Conservation (phyloP, 2,888 invertebrate species). For the Temnothorax unifasciatus region DNA sequence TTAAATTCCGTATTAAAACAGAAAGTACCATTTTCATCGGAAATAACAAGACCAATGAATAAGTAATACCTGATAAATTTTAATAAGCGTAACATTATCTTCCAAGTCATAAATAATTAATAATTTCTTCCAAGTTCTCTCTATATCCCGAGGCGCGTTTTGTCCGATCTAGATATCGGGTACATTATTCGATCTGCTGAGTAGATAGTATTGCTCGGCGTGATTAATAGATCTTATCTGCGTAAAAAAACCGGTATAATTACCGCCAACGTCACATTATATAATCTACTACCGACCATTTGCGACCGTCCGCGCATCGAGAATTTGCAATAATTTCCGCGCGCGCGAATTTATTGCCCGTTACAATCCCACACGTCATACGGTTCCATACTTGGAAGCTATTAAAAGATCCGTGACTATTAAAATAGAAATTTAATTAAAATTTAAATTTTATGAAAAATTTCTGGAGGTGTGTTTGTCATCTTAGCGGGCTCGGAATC, state of each 20-base stretch:
- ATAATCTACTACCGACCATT: conserved; percentile 35
- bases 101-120: neutral
- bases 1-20: neutral
- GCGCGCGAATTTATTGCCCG: conserved; percentile 8
- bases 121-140: neutral
- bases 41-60: neutral
- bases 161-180: conserved; percentile 44
- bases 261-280: conserved; percentile 50
- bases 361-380: neutral
- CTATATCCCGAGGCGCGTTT: neutral
- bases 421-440: neutral
- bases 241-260: conserved; percentile 49
- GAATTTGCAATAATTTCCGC: conserved; percentile 7
- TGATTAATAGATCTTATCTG: conserved; percentile 53
- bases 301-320: neutral
- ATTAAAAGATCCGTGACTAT: conserved; percentile 10
- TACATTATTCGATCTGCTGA: conserved; percentile 40
- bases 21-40: neutral
- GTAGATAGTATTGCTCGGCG: conserved; percentile 30
- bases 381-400: conserved; percentile 6
- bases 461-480: neutral
- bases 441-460: neutral
- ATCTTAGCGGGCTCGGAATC: neutral
- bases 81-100: neutral
- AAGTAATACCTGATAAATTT: conserved; percentile 1